Conservation (phyloP, 2,113 vertebrate genomes). For the Erythrolamprus reginae region DNA sequence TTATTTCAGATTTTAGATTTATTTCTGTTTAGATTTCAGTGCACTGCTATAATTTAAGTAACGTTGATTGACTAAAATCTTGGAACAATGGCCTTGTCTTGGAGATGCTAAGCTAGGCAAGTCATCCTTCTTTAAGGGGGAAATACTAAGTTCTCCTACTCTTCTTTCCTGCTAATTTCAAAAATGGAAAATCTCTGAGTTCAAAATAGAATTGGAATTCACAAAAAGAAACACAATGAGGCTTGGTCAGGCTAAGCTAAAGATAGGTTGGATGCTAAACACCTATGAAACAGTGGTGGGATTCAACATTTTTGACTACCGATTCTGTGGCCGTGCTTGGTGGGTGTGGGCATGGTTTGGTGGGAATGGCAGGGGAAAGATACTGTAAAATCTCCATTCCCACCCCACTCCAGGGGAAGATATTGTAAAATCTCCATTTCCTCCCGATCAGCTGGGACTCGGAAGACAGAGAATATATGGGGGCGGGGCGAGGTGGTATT, state of each 20-base stretch:
- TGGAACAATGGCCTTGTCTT: not conserved
- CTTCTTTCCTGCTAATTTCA: not conserved
- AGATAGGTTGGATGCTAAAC: not conserved
- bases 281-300: not conserved
- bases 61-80: not conserved
- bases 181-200: not conserved
- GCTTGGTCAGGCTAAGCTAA: not conserved
- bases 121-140: not conserved
- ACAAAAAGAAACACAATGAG: not conserved
- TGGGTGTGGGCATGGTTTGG: too few species aligned
- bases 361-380: too few species aligned
- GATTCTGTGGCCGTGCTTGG: too few species aligned
- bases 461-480: too few species aligned
- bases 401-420: too few species aligned
- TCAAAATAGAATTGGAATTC: not conserved
- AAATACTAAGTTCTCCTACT: not conserved
- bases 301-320: too few species aligned
- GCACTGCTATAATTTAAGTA: not conserved
- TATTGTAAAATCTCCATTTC: too few species aligned
- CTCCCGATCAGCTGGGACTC: too few species aligned
- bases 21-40: not conserved
- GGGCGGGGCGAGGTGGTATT: too few species aligned
- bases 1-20: too few species aligned
- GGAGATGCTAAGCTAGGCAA: not conserved
- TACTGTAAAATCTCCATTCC: too few species aligned